Conservation (phyloP, 2,113 vertebrate species). For the Caranx melampygus region DNA sequence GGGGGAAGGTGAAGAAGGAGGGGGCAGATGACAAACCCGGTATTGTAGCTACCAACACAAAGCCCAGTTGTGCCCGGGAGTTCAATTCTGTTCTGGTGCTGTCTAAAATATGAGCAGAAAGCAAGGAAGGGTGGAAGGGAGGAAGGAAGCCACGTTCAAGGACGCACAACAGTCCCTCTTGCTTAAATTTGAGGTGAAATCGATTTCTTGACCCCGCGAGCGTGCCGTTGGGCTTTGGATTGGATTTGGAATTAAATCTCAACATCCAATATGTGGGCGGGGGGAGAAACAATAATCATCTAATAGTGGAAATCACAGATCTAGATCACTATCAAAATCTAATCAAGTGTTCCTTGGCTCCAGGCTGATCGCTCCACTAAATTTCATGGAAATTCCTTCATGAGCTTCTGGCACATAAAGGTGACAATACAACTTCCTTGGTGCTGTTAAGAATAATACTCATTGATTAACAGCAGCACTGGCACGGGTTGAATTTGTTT, state of each 20-base stretch:
- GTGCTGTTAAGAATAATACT: neutral
- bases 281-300: slow-evolving; percentile 57
- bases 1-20: slow-evolving; percentile 22
- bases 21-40: slow-evolving; percentile 44
- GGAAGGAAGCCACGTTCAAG: slow-evolving; percentile 37
- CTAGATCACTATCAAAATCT: slow-evolving; percentile 75
- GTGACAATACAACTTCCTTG: slow-evolving; percentile 9
- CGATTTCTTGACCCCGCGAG: slow-evolving; percentile 69
- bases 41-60: slow-evolving; percentile 27
- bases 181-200: slow-evolving; percentile 70
- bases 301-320: slow-evolving; percentile 71
- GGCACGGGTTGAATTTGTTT: no score
- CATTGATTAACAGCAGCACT: neutral
- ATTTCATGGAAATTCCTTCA: slow-evolving; percentile 56
- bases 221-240: slow-evolving; percentile 45
- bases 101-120: slow-evolving; percentile 16
- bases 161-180: slow-evolving; percentile 15
- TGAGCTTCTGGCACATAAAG: slow-evolving; percentile 11
- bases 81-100: slow-evolving; percentile 30
- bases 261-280: slow-evolving; percentile 50
- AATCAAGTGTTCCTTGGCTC: slow-evolving; percentile 61
- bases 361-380: slow-evolving; percentile 36
- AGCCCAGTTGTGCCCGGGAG: slow-evolving; percentile 6
- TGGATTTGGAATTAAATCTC: slow-evolving; percentile 76
- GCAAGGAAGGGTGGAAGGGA: no score